Evolutionary conservation across 2,113 vertebrate species (phyloP), one percentile per base, ranked within the genome.

Genomic region (Kryptolebias marmoratus): DNA sequence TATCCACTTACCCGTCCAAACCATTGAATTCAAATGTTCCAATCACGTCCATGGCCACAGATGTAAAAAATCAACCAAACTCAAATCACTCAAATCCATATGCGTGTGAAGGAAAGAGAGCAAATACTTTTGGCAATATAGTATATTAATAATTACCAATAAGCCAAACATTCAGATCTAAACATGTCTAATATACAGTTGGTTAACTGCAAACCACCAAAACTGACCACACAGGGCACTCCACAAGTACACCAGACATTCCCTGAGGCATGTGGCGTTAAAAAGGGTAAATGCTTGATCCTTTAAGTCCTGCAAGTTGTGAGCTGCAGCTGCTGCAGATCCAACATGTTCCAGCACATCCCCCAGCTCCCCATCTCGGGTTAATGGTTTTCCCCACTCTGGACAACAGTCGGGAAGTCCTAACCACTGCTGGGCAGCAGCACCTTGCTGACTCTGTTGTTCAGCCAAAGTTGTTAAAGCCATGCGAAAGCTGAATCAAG

Each of bases 261-360:
- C n/a, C 49, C 16, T 39, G 58, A 49, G 45, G 58, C 18, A 16
- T 47, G 28, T 12, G 39, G 28, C 14, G 8, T 67, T 59, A 16
- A 55, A 55, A 30, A 11, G 27, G 22, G 44, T 32, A 27, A 22
- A 14, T 2, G n/a, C 32, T 11, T 44, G 22, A 55, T 67, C 52
- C 4, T 55, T 67, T 44, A 52, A 30, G 22, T 30, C 14, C 12
- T 2, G 14, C 52, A 30, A 9, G n/a, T 44, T 44, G 50, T 42
- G 22, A 50, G n/a, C 50, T 66, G 50, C 31, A 66, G 64, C 50
- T 16, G 32, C 64, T 44, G n/a, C 50, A 42, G 14, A 44, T 32
- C 28, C 32, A 11, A 50, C 62, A 50, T 18, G 65, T 13, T 18
- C 39, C 52, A 67, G 36, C 36, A 54, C n/a, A 39, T 54, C 50